Conservation (phyloP, 1,140 invertebrate species). For the Hycleus phaleratus region DNA sequence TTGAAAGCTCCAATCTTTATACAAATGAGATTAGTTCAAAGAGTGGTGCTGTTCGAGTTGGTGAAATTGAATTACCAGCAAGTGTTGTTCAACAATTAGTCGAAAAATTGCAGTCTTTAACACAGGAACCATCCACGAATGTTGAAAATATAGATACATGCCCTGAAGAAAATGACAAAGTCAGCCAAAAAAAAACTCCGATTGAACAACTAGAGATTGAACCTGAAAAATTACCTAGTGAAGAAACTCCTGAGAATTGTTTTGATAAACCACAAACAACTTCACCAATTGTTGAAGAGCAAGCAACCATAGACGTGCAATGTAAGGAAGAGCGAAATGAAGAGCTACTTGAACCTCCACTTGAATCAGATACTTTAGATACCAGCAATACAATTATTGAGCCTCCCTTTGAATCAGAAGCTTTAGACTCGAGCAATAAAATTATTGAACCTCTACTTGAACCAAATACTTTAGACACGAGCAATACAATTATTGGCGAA, state of each 20-base stretch:
- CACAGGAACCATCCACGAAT: constrained; percentile 2
- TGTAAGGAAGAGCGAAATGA: too few relatives aligned
- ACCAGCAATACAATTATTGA: too few relatives aligned
- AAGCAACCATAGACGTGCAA: constrained; percentile 9
- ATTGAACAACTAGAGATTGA: constrained; percentile 16
- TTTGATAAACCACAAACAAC: too few relatives aligned
- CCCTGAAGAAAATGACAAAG: constrained; percentile 9
- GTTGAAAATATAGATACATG: constrained; percentile 9
- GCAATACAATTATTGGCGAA: background rate
- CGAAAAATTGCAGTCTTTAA: constrained; percentile 13
- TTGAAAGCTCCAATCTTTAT: constrained; percentile 62
- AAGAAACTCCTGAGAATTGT: too few relatives aligned
- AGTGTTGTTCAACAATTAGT: constrained; percentile 55
- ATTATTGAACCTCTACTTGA: too few relatives aligned
- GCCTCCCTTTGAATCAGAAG: too few relatives aligned
- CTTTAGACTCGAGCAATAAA: too few relatives aligned
- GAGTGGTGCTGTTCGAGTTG: constrained; percentile 53
- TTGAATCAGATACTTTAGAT: too few relatives aligned
- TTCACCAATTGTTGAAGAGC: background rate
- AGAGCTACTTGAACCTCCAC: too few relatives aligned
- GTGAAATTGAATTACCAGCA: constrained; percentile 56
- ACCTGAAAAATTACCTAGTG: too few relatives aligned
- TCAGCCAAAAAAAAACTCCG: constrained; percentile 39
- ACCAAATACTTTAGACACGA: too few relatives aligned
- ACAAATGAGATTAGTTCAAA: constrained; percentile 58